Evolutionary conservation across 2,888 invertebrate genomes (phyloP).

Genomic region (Dryobotodes eremita): DNA sequence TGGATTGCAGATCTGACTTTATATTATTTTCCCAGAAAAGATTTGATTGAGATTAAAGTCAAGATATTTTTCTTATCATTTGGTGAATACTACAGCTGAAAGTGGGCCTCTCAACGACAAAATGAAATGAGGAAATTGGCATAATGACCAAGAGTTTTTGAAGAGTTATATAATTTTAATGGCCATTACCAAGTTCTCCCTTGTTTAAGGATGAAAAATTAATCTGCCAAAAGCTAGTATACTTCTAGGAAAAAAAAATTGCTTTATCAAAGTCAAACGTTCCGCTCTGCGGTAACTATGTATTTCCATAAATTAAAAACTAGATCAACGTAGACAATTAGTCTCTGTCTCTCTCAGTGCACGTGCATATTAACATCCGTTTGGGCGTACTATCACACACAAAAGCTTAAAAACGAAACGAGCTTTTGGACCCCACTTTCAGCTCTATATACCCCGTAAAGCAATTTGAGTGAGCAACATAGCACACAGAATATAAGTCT

Average conservation of each 20-base stretch:
- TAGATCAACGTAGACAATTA: not conserved
- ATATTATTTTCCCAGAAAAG: not conserved
- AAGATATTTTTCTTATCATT: not conserved
- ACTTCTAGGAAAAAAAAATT: constrained; percentile 16
- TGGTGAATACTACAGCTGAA: not conserved
- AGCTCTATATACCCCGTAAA: not conserved
- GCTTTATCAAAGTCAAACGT: constrained; percentile 6
- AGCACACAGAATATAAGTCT: not conserved
- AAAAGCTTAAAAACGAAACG: constrained; percentile 14
- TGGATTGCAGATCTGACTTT: constrained; percentile 12
- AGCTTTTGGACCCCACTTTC: constrained; percentile 13
- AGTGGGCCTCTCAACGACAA: not conserved
- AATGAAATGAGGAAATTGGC: not conserved
- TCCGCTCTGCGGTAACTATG: not conserved
- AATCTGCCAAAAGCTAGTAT: not conserved
- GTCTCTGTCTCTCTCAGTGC: not conserved
- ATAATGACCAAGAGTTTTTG: constrained; percentile 4
- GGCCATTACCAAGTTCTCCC: not conserved
- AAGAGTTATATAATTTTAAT: not conserved
- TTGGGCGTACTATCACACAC: not conserved
- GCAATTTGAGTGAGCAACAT: constrained; percentile 22
- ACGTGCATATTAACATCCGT: not conserved
- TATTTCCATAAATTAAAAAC: not conserved
- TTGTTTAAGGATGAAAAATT: constrained; percentile 26
- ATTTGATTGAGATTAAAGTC: not conserved